Conservation (phyloP, 1,140 invertebrate species). For the Contarinia nasturtii region DNA sequence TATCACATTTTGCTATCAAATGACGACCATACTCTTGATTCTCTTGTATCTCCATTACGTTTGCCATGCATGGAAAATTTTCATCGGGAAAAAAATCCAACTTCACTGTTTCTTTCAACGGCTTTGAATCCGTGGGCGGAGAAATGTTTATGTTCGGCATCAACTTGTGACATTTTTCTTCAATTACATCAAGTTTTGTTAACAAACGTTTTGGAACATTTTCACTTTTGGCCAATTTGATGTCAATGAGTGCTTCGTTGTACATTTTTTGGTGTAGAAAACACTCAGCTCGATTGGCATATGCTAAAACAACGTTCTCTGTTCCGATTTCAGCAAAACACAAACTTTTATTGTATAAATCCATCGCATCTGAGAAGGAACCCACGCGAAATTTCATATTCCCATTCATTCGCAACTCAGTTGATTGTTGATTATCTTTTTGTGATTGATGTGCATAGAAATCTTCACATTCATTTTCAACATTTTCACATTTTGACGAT, state of each 20-base stretch:
- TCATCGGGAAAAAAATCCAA: background rate
- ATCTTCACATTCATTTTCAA: background rate
- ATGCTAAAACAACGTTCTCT: conserved; percentile 16
- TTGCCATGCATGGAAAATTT: background rate
- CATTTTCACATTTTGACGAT: background rate
- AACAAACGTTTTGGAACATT: conserved; percentile 13
- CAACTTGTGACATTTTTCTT: too few relatives aligned
- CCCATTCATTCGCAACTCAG: background rate
- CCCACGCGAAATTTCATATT: background rate
- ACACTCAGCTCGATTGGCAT: conserved; percentile 25
- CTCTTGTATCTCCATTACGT: background rate
- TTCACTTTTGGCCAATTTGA: conserved; percentile 13
- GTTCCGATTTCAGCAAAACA: conserved; percentile 9
- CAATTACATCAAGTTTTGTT: background rate
- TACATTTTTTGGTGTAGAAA: conserved; percentile 20
- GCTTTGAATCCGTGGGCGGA: too few relatives aligned
- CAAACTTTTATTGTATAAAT: conserved; percentile 12
- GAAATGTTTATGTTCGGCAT: too few relatives aligned
- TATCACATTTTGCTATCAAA: background rate
- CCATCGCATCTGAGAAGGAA: background rate
- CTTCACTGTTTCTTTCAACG: background rate
- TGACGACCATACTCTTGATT: background rate
- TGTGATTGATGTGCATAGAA: conserved; percentile 2
- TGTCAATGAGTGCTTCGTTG: conserved; percentile 21
- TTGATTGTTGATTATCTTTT: background rate